Conservation (phyloP, 2,797 vertebrate genomes). For the Sciurus carolinensis region DNA sequence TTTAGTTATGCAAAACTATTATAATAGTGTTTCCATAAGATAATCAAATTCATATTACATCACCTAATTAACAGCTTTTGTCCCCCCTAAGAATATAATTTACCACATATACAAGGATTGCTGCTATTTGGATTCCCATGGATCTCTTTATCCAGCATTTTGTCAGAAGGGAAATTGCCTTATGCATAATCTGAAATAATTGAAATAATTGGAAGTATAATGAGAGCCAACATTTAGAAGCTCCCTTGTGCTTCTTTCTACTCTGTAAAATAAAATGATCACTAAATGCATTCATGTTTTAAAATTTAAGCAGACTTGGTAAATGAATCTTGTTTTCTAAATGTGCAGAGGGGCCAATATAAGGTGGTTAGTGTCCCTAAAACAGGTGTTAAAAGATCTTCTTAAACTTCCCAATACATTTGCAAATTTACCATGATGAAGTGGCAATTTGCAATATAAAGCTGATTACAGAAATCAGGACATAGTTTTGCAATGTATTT, state of each 20-base stretch:
- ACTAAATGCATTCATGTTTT: slow-evolving; percentile 71
- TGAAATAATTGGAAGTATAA: slow-evolving; percentile 83
- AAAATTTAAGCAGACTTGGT: slow-evolving; percentile 74
- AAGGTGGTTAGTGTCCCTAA: slow-evolving; percentile 66
- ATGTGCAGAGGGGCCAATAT: slow-evolving; percentile 46
- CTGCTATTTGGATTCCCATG: slow-evolving; percentile 70
- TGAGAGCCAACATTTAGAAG: slow-evolving; percentile 74
- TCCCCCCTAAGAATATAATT: slow-evolving; percentile 27
- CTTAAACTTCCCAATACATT: slow-evolving; percentile 56
- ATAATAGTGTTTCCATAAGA: slow-evolving; percentile 52
- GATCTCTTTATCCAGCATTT: slow-evolving; percentile 77
- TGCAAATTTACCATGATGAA: slow-evolving; percentile 72
- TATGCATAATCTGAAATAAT: slow-evolving; percentile 81
- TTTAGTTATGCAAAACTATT: slow-evolving; percentile 50
- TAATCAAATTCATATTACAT: slow-evolving; percentile 59
- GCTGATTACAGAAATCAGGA: slow-evolving; percentile 79
- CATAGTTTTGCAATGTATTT: slow-evolving; percentile 65
- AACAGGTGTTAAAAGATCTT: slow-evolving; percentile 76
- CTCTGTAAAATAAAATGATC: slow-evolving; percentile 75
- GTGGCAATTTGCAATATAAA: slow-evolving; percentile 71
- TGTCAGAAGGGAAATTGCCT: slow-evolving; percentile 79
- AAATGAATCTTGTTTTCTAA: slow-evolving; percentile 73
- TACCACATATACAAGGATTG: slow-evolving; percentile 62
- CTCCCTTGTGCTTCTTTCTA: slow-evolving; percentile 76
- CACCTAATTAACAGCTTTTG: slow-evolving; percentile 35